A percentile compares a stretch with the other conserved stretches of the same genome.
Evolutionary conservation across 2,113 vertebrate genomes (phyloP).

Genomic region (Rhea pennata): DNA sequence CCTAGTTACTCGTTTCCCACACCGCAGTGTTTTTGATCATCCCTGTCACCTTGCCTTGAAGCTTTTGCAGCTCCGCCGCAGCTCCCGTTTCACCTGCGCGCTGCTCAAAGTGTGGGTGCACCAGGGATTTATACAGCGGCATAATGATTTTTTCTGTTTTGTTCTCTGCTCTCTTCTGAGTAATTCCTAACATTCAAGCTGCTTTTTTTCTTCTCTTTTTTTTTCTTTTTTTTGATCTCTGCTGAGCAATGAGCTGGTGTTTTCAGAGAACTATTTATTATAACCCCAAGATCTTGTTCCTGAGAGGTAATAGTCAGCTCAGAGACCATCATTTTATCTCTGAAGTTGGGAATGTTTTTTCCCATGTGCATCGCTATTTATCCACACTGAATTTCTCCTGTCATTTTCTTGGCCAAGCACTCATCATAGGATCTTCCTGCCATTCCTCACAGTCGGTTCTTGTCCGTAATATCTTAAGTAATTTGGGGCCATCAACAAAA

Average conservation of each 20-base stretch:
- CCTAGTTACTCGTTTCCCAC: neutral
- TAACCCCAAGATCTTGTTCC: slow-evolving; percentile 33
- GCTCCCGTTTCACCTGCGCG: neutral
- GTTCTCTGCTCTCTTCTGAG: slow-evolving; percentile 36
- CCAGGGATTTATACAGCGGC: neutral
- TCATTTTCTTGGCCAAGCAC: slow-evolving; percentile 35
- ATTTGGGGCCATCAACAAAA: slow-evolving; percentile 1
- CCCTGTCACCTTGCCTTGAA: neutral
- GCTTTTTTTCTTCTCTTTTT: neutral
- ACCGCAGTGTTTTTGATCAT: neutral
- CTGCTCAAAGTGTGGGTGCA: rapidly evolving
- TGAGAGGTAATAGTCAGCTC: slow-evolving; percentile 38
- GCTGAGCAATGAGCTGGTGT: slow-evolving; percentile 57
- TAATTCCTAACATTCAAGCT: slow-evolving; percentile 37
- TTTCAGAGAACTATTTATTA: slow-evolving; percentile 6
- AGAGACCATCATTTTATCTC: slow-evolving; percentile 38
- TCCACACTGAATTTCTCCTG: neutral
- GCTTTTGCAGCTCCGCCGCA: neutral
- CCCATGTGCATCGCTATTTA: neutral
- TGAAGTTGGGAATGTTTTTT: slow-evolving; percentile 27
- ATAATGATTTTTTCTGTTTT: neutral
- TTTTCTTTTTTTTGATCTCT: neutral
- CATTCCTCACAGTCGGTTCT: neutral
- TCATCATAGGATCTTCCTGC: slow-evolving; percentile 22
- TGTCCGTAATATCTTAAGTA: slow-evolving; percentile 16